A percentile compares a stretch with the other conserved stretches of the same genome.
These are phyloP conservation scores for Chloroclystis v-ata DNA, from an alignment of 2,888 invertebrate genomes.

Conservation along the genomic window DNA sequence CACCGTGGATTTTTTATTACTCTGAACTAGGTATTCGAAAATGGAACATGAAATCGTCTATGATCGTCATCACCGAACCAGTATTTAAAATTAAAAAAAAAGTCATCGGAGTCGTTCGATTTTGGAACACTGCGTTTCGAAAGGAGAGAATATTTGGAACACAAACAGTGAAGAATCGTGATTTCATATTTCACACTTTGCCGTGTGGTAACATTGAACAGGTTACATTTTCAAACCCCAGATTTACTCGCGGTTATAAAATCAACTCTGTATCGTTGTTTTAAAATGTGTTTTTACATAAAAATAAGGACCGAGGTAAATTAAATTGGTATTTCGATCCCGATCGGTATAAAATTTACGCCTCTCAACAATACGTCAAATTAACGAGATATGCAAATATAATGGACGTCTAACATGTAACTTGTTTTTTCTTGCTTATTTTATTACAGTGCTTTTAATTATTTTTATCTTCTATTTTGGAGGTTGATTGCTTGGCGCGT, in stretches of 20 bases:
- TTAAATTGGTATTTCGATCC: conserved; percentile 13
- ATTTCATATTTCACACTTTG: conserved; percentile 78
- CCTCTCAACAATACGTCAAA: conserved; percentile 53
- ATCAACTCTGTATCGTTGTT: conserved; percentile 22
- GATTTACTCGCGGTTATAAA: conserved; percentile 31
- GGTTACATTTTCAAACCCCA: conserved; percentile 60
- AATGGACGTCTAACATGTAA: conserved; percentile 47
- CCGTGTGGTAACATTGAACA: conserved; percentile 65
- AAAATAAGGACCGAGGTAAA: conserved; percentile 5
- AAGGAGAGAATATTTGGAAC: conserved; percentile 72
- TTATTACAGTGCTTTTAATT: conserved; percentile 73
- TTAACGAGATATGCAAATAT: conserved; percentile 67
- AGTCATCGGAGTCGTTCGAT: conserved; percentile 46
- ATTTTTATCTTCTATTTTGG: conserved; percentile 69
- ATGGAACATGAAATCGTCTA: background rate
- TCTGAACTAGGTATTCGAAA: conserved; percentile 1
- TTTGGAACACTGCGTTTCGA: conserved; percentile 60
- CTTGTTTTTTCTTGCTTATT: conserved; percentile 54
- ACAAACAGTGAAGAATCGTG: conserved; percentile 74
- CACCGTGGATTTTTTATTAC: background rate
- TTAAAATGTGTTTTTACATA: conserved; percentile 37
- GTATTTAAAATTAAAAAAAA: conserved; percentile 23
- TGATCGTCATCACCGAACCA: background rate
- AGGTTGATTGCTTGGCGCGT: conserved; percentile 50
- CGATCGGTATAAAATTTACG: conserved; percentile 19